Percentiles rank a stretch among this genome's conserved stretches.
Conservation (phyloP, 2,797 vertebrate genomes). For the Gastrophryne carolinensis region DNA sequence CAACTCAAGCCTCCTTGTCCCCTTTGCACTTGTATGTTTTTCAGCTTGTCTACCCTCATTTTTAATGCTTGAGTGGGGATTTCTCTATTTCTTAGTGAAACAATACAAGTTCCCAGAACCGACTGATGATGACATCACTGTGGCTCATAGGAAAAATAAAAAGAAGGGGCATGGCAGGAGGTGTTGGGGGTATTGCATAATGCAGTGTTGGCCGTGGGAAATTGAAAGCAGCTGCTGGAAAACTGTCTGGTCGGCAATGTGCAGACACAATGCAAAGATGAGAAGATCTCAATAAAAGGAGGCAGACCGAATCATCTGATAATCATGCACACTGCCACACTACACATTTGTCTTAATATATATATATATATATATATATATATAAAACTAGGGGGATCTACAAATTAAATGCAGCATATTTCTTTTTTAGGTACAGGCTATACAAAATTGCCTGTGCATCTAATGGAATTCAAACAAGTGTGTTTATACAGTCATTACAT, state of each 20-base stretch:
- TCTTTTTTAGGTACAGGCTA: too few species aligned
- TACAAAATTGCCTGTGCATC: too few species aligned
- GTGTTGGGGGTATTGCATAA: slow-evolving; percentile 55
- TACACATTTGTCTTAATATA: too few species aligned
- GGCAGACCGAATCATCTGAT: too few species aligned
- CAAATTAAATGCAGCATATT: too few species aligned
- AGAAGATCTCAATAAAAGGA: background rate
- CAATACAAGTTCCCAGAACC: slow-evolving; percentile 63
- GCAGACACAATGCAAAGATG: slow-evolving; percentile 61
- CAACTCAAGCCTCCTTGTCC: slow-evolving; percentile 60
- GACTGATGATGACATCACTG: slow-evolving; percentile 59
- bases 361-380: too few species aligned
- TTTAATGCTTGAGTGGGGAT: slow-evolving; percentile 92
- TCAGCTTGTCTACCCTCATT: slow-evolving; percentile 84
- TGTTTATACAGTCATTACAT: too few species aligned
- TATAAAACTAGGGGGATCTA: too few species aligned
- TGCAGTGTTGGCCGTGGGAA: slow-evolving; percentile 62
- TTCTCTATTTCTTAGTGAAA: slow-evolving; percentile 85
- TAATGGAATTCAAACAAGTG: too few species aligned
- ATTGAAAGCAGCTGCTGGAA: slow-evolving; percentile 59
- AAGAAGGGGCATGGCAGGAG: slow-evolving; percentile 42
- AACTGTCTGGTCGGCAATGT: slow-evolving; percentile 61
- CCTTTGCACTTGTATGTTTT: slow-evolving; percentile 57
- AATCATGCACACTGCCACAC: too few species aligned
- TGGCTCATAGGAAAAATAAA: slow-evolving; percentile 59